Percentiles rank a stretch among this genome's conserved stretches.
phyloP scores from a whole-genome alignment of 2,888 invertebrate genomes.

The Cephus pygmeus region DNA sequence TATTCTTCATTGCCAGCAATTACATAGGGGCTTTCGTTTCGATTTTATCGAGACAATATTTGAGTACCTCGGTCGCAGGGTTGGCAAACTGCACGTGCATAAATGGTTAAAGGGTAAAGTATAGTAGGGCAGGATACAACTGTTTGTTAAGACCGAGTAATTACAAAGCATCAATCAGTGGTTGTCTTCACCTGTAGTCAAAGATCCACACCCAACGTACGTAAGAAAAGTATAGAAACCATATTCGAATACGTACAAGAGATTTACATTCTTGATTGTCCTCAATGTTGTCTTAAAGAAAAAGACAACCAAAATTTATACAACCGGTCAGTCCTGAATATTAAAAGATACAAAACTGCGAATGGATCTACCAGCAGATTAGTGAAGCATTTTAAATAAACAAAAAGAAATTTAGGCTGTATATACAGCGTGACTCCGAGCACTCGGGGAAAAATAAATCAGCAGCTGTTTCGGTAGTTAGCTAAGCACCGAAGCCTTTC shows the following conservation, averaged over 20 bases:
- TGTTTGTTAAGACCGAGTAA: constrained; percentile 38
- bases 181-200: background rate
- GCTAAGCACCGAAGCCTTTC: constrained; percentile 25
- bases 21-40: background rate
- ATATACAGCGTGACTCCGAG: background rate
- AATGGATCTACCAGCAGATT: background rate
- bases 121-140: background rate
- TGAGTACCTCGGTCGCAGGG: background rate
- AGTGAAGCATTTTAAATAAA: background rate
- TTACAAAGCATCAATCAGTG: constrained; percentile 39
- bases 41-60: background rate
- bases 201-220: background rate
- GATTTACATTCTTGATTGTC: background rate
- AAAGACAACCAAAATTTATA: background rate
- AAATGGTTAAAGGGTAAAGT: background rate
- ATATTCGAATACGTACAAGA: background rate
- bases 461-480: constrained; percentile 30
- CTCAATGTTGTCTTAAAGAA: background rate
- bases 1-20: background rate
- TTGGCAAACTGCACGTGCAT: background rate
- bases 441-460: constrained; percentile 34
- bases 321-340: background rate
- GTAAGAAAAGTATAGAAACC: background rate
- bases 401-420: background rate
- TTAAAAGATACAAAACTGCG: background rate